Percentiles rank a stretch among this genome's conserved stretches.
These are phyloP conservation scores for Malurus alboscapulatus DNA, from an alignment of 2,113 vertebrate species.

Conservation along the genomic window DNA sequence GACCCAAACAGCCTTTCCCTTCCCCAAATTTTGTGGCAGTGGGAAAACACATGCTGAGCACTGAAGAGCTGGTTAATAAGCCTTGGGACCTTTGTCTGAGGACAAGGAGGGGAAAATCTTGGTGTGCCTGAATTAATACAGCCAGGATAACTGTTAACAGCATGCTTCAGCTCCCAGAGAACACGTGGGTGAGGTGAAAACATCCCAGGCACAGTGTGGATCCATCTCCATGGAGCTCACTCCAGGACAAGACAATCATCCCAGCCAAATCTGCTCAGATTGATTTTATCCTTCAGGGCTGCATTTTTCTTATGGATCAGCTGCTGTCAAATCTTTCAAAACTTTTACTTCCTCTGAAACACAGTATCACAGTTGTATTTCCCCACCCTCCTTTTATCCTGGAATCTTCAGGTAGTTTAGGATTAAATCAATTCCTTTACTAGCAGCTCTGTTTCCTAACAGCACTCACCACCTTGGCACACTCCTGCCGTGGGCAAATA, in stretches of 20 bases:
- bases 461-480: not conserved
- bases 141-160: not conserved
- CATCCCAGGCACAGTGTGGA: not conserved
- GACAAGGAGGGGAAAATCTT: too few species aligned
- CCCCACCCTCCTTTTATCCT: not conserved
- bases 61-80: not conserved
- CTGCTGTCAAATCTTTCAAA: not conserved
- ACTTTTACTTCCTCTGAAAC: not conserved
- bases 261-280: not conserved
- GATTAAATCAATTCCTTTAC: not conserved
- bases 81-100: not conserved
- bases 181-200: not conserved
- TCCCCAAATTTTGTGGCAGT: not conserved
- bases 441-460: not conserved
- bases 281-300: not conserved
- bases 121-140: not conserved
- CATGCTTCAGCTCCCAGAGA: not conserved
- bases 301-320: not conserved
- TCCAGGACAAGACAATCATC: not conserved
- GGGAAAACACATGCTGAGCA: not conserved
- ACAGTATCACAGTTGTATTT: not conserved
- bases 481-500: not conserved
- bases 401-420: not conserved
- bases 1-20: not conserved
- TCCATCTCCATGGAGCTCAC: not conserved